Base-by-base conservation (phyloP, 2,888 invertebrate species). In the Mythimna impura region DNA sequence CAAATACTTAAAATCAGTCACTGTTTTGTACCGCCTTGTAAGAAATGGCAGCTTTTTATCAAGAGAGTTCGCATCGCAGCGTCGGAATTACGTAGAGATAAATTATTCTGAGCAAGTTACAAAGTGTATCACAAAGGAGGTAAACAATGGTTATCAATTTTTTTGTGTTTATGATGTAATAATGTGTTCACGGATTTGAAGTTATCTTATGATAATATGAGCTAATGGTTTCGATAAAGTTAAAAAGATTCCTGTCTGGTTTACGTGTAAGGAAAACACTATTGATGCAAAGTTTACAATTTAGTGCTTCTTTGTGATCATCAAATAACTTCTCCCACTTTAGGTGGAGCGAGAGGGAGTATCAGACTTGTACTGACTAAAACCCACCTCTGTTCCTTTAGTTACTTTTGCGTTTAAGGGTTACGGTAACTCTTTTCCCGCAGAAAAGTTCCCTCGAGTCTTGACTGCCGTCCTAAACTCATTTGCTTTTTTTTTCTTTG, bases 91-190 rank as follows among this genome's bases (percentile, higher is more conserved):
- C 60, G 58, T 43, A 40, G 66, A 55, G 36, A 72, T 76, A 80
- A 66, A 50, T 36, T 43, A 50, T 30, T 52, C 40, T 58, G 30
- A 64, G 22, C 55, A 20, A 63, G 40, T 66, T 36, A 72, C 63
- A 60, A 67, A 66, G 65, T 65, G 14, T 55, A 63, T 71, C 67
- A 34, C 12, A 40, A 47, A n/a, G 55, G 50, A 30, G 17, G 66
- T 71, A 76, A 79, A 71, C 76, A 69, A 54, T 40, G 3, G 4
- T 80, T 80, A 80, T 72, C 62, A 63, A 3, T 47, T 43, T 66
- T 25, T 71, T 68, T 65, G 3, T 68, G 10, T 22, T 17, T 34
- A 63, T 76, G 50, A 80, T 76, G 80, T 71, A 76, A 80, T 71
- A 76, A 76, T 36, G 43, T 63, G 25, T 17, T 60, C 12, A 50